Conservation (phyloP, 2,113 vertebrate genomes). For the Chelonoidis abingdonii region DNA sequence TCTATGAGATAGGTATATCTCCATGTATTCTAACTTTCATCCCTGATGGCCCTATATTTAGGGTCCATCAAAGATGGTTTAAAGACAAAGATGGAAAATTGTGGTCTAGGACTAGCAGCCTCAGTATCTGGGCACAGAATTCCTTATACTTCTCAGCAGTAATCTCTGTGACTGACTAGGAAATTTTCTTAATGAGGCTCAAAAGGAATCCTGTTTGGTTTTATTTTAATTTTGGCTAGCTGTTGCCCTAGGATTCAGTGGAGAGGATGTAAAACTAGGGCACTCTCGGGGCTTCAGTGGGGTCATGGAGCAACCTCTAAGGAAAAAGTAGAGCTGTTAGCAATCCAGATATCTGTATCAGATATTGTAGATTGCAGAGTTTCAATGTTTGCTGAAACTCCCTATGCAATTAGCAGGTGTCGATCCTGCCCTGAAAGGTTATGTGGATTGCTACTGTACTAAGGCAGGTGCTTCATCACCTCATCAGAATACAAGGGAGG, state of each 20-base stretch:
- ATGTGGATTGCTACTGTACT: background rate
- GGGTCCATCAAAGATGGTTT: too few relatives aligned
- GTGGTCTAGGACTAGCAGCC: too few relatives aligned
- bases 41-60: too few relatives aligned
- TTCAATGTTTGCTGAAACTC: background rate
- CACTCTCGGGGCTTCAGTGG: too few relatives aligned
- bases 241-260: too few relatives aligned
- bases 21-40: too few relatives aligned
- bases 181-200: background rate
- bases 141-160: background rate
- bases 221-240: too few relatives aligned
- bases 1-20: too few relatives aligned
- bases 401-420: background rate
- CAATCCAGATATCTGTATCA: background rate
- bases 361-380: background rate
- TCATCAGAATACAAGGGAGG: background rate
- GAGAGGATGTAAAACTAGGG: background rate
- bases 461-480: background rate
- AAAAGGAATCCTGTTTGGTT: background rate
- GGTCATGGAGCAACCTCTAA: too few relatives aligned
- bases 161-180: too few relatives aligned
- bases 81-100: too few relatives aligned
- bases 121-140: background rate
- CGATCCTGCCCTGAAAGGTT: background rate
- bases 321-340: background rate